Evolutionary conservation across 2,797 vertebrate genomes (phyloP), one percentile per base, ranked within the genome.

Genomic region (Catamblyrhynchus diadema): DNA sequence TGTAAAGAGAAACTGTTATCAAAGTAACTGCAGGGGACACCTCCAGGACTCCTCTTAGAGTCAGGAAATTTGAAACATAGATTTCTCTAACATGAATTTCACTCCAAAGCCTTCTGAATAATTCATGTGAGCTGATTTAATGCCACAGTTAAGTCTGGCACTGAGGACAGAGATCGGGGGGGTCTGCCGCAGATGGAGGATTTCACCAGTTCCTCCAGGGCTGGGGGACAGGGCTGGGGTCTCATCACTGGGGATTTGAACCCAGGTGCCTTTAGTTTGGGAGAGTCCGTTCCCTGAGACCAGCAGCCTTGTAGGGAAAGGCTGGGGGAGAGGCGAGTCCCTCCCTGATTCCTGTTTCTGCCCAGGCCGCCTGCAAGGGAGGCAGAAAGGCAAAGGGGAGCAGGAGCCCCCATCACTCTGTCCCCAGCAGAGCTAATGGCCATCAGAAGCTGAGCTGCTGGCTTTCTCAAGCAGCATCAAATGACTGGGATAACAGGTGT

Each of bases 101-200:
- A 44, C 86, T 69, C 72, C 54, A 93, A 95, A 93, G 78, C 93
- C 72, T 85, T 41, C 93, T 98, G 97, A 96, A 97, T 98, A 96
- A 98, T 97, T 96, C 96, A 97, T 95, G 95, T 89, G 91, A 37
- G 50, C 71, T 84, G 96, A 97, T 95, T 96, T 95, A 96, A 88
- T 32, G 80, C 53, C 83, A 59, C 41, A 69, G 95, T 97, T 97
- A 94, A 94, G 88, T 54, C 95, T 78, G 89, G 80, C 32, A 85
- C 61, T 91, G 61, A 56, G 87, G 59, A 90, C 16, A 10, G 86
- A 84, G 71, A 85, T 2, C 0, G 0, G 41, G 32, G 21, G 33
- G 23, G 45, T 88, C 51, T 84, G 65, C 60, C 5, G n/a, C 77
- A 86, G 72, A 69, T 21, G 35, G 73, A 66, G 50, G 81, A 86